phyloP scores from a whole-genome alignment of 2,888 invertebrate species.

The Epistrophella euchroma region DNA sequence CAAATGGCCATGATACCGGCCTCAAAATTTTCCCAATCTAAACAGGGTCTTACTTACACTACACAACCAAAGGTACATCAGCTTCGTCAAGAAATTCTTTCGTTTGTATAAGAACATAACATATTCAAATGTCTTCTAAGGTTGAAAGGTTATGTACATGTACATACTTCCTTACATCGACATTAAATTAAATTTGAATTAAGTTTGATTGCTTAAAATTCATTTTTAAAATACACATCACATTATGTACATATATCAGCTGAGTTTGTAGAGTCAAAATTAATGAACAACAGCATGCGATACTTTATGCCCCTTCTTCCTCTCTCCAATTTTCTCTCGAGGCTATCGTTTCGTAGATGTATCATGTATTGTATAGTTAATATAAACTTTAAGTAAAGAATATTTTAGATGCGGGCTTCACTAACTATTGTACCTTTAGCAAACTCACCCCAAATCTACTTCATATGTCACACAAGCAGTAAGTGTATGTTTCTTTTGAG shows the following conservation, averaged over 20 bases:
- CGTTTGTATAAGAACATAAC: neutral
- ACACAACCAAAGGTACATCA: neutral
- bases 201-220: conserved; percentile 64
- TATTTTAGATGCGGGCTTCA: conserved; percentile 15
- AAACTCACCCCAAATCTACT: conserved; percentile 18
- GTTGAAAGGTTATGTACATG: neutral
- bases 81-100: neutral
- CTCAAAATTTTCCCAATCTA: too few species aligned
- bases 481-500: conserved; percentile 1
- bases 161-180: conserved; percentile 9
- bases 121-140: neutral
- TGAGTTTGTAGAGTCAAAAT: conserved; percentile 48
- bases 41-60: too few species aligned
- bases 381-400: conserved; percentile 52
- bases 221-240: conserved; percentile 38
- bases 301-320: conserved; percentile 1
- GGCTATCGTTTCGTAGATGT: neutral
- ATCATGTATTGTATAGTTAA: too few species aligned
- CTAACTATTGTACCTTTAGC: neutral
- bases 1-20: too few species aligned
- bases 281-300: conserved; percentile 57
- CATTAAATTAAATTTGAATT: conserved; percentile 64
- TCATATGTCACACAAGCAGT: conserved; percentile 41
- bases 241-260: too few species aligned
- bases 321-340: conserved; percentile 43